Evolutionary conservation across 2,888 invertebrate genomes (phyloP).

Genomic region (Mesorhabditis spiculigera): DNA sequence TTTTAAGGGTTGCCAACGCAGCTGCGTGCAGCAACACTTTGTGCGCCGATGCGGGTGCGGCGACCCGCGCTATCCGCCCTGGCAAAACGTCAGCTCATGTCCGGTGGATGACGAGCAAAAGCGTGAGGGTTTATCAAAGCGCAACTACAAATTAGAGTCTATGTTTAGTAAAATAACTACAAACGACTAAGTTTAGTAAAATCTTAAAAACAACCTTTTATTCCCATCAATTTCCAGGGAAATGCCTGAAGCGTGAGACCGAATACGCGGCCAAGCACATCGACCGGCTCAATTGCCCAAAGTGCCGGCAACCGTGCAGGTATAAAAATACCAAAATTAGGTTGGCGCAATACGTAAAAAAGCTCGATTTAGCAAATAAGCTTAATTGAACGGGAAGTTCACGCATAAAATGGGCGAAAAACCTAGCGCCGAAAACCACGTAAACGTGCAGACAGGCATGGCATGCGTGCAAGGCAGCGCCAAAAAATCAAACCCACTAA

Average conservation of each 20-base stretch:
- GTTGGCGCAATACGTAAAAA: too few species aligned
- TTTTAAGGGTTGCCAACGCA: conserved; percentile 49
- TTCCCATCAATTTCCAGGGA: too few species aligned
- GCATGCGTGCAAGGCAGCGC: too few species aligned
- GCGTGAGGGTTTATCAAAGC: conserved; percentile 20
- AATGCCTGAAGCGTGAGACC: conserved; percentile 45
- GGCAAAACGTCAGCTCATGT: conserved; percentile 40
- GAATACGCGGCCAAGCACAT: conserved; percentile 36
- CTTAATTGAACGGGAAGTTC: too few species aligned
- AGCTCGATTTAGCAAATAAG: too few species aligned
- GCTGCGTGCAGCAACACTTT: conserved; percentile 46
- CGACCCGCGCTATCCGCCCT: conserved; percentile 54
- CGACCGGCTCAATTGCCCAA: conserved; percentile 30
- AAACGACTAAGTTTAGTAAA: too few species aligned
- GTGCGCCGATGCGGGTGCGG: conserved; percentile 50
- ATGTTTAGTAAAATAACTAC: too few species aligned
- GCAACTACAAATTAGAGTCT: not conserved
- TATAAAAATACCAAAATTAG: conserved; percentile 10
- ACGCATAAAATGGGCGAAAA: too few species aligned
- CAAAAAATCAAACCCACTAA: too few species aligned
- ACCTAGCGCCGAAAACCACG: too few species aligned
- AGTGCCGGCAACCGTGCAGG: conserved; percentile 54
- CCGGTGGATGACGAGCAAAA: conserved; percentile 46
- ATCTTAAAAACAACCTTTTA: too few species aligned
- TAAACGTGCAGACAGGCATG: too few species aligned